A percentile compares a stretch with the other conserved stretches of the same genome.
Evolutionary conservation across 2,113 vertebrate species (phyloP).

Genomic region (Phrynosoma platyrhinos): DNA sequence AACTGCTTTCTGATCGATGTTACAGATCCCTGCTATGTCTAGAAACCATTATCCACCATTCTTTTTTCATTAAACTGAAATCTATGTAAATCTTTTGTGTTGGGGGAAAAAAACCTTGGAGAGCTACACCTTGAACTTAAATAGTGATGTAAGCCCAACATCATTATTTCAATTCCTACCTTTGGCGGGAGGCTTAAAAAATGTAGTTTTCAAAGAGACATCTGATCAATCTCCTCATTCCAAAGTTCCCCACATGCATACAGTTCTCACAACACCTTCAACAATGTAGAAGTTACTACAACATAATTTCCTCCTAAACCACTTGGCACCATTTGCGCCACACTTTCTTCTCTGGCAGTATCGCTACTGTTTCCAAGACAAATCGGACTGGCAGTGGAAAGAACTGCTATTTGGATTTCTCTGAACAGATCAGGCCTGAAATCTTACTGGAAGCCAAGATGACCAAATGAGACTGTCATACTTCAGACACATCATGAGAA

Average conservation of each 20-base stretch:
- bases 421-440: too few relatives aligned
- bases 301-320: not conserved
- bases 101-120: not conserved
- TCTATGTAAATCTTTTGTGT: not conserved
- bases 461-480: too few relatives aligned
- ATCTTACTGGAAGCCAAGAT: too few relatives aligned
- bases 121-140: not conserved
- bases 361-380: not conserved
- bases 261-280: not conserved
- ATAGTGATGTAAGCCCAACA: not conserved
- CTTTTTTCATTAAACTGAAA: not conserved
- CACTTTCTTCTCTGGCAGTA: not conserved
- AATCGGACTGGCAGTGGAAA: not conserved
- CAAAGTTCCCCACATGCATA: not conserved
- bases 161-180: not conserved
- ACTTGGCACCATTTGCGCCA: not conserved
- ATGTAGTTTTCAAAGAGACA: not conserved
- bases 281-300: too few relatives aligned
- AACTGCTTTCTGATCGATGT: not conserved
- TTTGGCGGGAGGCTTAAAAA: not conserved
- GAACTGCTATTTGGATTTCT: not conserved
- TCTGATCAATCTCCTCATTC: not conserved
- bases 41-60: not conserved
- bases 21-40: not conserved
- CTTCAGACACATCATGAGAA: too few relatives aligned